Evolutionary conservation across 2,797 vertebrate species (phyloP).

Genomic region (Emys orbicularis): DNA sequence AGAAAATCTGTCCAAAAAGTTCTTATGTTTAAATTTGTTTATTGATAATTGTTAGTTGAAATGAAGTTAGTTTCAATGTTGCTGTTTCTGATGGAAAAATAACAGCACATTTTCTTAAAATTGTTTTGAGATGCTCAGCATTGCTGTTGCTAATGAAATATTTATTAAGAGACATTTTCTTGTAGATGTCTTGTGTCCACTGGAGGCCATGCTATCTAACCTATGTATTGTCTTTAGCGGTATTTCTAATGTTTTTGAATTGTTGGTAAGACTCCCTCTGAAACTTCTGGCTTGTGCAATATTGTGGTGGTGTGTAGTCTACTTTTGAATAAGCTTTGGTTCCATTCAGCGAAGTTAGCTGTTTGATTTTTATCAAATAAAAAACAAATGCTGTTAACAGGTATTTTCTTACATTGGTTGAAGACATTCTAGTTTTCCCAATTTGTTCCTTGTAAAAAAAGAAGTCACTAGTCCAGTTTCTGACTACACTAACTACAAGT

Average conservation of each 20-base stretch:
- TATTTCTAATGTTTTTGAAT: not conserved
- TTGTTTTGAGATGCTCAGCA: not conserved
- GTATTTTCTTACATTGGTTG: not conserved
- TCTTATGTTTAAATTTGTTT: not conserved
- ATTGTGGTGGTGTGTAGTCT: not conserved
- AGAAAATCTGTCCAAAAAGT: not conserved
- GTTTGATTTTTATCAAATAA: not conserved
- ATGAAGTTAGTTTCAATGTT: not conserved
- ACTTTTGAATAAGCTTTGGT: not conserved
- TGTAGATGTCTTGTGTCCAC: not conserved
- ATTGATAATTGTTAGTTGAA: not conserved
- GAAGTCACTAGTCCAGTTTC: not conserved
- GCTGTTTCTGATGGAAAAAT: not conserved
- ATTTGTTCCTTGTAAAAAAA: not conserved
- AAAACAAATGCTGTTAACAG: not conserved
- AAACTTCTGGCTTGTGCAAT: not conserved
- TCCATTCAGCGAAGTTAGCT: not conserved
- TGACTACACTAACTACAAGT: not conserved
- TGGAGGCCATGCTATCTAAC: not conserved
- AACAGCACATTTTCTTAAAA: not conserved
- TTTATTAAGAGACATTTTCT: not conserved
- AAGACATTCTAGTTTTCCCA: not conserved
- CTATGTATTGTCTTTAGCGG: not conserved
- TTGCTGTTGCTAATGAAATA: not conserved
- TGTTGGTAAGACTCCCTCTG: not conserved